Percentiles rank a stretch among this genome's conserved stretches.
Conservation (phyloP, 2,888 invertebrate genomes). For the Nowickia ferox region DNA sequence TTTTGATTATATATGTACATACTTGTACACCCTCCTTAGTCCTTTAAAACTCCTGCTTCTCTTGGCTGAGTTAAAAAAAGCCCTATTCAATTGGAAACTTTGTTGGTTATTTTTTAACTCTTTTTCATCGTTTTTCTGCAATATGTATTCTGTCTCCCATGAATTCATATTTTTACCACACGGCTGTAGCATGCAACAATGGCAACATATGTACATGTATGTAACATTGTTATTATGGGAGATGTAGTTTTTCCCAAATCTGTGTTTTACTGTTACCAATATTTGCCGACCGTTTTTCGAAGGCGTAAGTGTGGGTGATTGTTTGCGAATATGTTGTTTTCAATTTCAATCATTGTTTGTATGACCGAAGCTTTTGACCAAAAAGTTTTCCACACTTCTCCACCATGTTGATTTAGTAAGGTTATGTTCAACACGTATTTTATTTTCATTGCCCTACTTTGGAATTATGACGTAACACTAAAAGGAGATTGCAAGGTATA, state of each 20-base stretch:
- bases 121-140: constrained; percentile 10
- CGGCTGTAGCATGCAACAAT: constrained; percentile 48
- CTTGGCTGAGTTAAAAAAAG: not conserved
- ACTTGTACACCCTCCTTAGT: constrained; percentile 21
- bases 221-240: constrained; percentile 54
- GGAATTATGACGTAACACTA: not conserved
- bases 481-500: too few relatives aligned
- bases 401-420: constrained; percentile 5
- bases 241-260: constrained; percentile 42
- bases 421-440: constrained; percentile 3
- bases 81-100: constrained; percentile 51
- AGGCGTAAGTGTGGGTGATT: not conserved
- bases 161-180: constrained; percentile 37
- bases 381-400: constrained; percentile 35
- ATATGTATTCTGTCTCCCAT: constrained; percentile 47
- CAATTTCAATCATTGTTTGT: constrained; percentile 54
- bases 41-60: constrained; percentile 5
- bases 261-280: constrained; percentile 49
- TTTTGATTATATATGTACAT: constrained; percentile 68
- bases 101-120: not conserved
- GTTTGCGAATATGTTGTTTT: not conserved
- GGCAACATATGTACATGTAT: constrained; percentile 48
- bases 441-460: constrained; percentile 16
- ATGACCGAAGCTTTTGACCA: constrained; percentile 26
- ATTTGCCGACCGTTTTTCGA: constrained; percentile 10